Conservation (phyloP, 2,113 vertebrate genomes). For the Potamarius usumacintae region DNA sequence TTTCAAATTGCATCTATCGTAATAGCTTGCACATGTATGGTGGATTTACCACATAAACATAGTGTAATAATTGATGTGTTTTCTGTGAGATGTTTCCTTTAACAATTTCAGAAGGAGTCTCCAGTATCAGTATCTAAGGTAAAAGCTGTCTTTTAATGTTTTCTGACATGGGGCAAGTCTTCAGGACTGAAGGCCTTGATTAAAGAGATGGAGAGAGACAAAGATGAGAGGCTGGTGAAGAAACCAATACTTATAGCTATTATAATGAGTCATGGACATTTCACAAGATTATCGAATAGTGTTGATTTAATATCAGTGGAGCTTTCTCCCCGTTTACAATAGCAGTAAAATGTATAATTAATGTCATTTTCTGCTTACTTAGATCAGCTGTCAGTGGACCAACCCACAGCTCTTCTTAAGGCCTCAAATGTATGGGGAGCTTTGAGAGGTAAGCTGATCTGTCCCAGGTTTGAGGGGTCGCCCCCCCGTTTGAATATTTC, state of each 20-base stretch:
- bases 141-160: neutral
- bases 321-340: neutral
- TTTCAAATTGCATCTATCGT: neutral
- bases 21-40: neutral
- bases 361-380: conserved; percentile 5
- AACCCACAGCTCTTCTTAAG: conserved; percentile 77
- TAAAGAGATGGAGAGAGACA: neutral
- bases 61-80: neutral
- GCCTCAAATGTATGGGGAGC: conserved; percentile 91
- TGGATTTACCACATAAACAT: neutral
- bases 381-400: conserved; percentile 82
- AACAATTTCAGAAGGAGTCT: neutral
- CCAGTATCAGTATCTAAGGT: neutral
- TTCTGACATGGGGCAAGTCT: neutral
- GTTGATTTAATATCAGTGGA: neutral
- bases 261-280: too few species aligned
- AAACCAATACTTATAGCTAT: neutral
- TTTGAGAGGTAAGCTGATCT: conserved; percentile 79
- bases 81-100: neutral
- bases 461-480: neutral
- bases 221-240: neutral
- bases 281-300: neutral
- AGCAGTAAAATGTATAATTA: too few species aligned
- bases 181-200: neutral
- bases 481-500: neutral